Evolutionary conservation across 2,113 vertebrate genomes (phyloP), one percentile per base, ranked within the genome.

Genomic region (Varanus komodoensis): DNA sequence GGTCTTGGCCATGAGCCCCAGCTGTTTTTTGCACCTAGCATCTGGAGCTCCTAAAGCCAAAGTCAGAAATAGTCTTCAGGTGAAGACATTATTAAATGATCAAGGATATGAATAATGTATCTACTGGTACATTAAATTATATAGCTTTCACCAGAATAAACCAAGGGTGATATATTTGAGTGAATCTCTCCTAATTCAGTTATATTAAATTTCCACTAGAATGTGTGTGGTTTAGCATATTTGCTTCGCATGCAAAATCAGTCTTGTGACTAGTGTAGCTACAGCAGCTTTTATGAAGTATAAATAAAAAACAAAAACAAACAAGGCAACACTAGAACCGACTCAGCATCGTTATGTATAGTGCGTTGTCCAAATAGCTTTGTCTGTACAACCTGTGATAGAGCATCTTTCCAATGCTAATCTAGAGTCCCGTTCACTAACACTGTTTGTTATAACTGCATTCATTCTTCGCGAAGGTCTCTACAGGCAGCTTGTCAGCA

Each of bases 401-500:
- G 9, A 23, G 2, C 61, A 3, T 2, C 54, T 86, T 84, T 87
- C 85, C 92, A 89, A 11, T 44, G 1, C 69, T 0, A 8, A 83
- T 57, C 34, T 89, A 38, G 23, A 83, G 69, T 89, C 86, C 69
- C 91, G 57, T 61, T 44, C 86, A 67, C 75, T 90, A 78, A 69
- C 87, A 84, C 27, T 84, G 61, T 92, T 34, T 79, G 77, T 48
- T 50, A 50, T 82, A 85, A 32, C 48, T 88, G 90, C 87, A 0
- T 0, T 27, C 48, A 23, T 90, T 64, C 89, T 32, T 93, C 82
- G 23, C 7, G 54, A 0, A 64, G 90, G 9, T n/a, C 91, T 86
- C 91, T 67, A 1, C 64, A 82, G 27, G 68, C 19, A 52, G 57
- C 57, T 91, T 92, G 89, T 80, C 89, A 92, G 90, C 89, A 88